phyloP scores from a whole-genome alignment of 2,113 vertebrate species.

The Hippoglossus stenolepis region DNA sequence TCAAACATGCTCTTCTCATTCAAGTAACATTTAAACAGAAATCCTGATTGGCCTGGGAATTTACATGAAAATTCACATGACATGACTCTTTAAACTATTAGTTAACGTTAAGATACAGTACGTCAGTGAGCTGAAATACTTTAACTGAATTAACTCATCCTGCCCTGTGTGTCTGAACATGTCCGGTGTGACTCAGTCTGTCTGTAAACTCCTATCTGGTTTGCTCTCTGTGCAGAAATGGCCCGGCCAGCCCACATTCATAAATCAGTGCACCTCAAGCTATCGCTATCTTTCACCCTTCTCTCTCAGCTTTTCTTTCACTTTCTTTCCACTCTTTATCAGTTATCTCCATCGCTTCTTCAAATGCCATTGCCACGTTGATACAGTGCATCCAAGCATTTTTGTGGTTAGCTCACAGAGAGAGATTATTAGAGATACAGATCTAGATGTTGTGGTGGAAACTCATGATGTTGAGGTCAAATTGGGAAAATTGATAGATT shows the following conservation, averaged over 20 bases:
- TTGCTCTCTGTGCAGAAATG: constrained; percentile 33
- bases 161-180: constrained; percentile 67
- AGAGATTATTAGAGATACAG: constrained; percentile 19
- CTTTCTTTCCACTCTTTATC: constrained; percentile 31
- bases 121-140: constrained; percentile 40
- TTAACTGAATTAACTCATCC: constrained; percentile 43
- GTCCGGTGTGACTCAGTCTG: constrained; percentile 68
- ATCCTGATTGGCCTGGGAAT: not conserved
- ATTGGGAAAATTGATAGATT: constrained; percentile 2
- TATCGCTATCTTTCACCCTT: constrained; percentile 43
- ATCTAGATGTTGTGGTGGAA: constrained; percentile 15
- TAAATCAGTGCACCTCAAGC: constrained; percentile 69
- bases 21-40: not conserved
- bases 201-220: constrained; percentile 56
- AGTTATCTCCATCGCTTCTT: constrained; percentile 29
- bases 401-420: constrained; percentile 4
- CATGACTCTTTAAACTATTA: constrained; percentile 14
- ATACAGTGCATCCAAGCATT: constrained; percentile 5
- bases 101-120: constrained; percentile 3
- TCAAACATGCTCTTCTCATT: not conserved
- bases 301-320: not conserved
- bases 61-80: not conserved
- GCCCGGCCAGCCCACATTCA: constrained; percentile 33
- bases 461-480: not conserved
- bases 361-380: constrained; percentile 15